Evolutionary conservation across 2,888 invertebrate species (phyloP).

Genomic region (Spialia ferax): DNA sequence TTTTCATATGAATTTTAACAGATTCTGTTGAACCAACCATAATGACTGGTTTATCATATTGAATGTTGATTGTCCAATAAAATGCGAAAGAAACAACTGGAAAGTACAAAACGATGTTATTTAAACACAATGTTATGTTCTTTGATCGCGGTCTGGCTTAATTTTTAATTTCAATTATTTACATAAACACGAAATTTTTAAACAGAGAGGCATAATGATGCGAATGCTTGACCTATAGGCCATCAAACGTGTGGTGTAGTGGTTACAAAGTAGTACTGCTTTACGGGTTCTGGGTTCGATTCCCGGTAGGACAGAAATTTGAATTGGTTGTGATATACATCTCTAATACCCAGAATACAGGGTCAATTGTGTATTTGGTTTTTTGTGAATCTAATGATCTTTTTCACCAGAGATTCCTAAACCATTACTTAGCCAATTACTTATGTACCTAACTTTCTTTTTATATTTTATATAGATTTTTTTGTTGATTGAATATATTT

Average conservation of each 20-base stretch:
- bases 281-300: no score
- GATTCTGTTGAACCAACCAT: slow-evolving; percentile 28
- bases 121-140: slow-evolving; percentile 35
- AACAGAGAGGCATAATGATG: background rate
- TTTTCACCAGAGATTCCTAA: no score
- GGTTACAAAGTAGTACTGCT: no score
- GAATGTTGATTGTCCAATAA: slow-evolving; percentile 45
- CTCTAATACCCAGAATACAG: no score
- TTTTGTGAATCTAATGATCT: no score
- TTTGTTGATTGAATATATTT: no score
- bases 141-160: slow-evolving; percentile 28
- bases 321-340: no score
- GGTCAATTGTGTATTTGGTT: no score
- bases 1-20: background rate
- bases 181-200: slow-evolving; percentile 23
- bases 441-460: no score
- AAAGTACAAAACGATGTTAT: slow-evolving; percentile 29
- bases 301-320: no score
- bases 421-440: no score
- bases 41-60: slow-evolving; percentile 27
- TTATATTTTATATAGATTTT: no score
- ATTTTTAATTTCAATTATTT: slow-evolving; percentile 40
- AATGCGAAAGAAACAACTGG: slow-evolving; percentile 43
- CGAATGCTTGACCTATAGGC: background rate
- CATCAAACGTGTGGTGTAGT: background rate